A percentile compares a stretch with the other conserved stretches of the same genome.
These are phyloP conservation scores for Megalonaias nervosa DNA, from an alignment of 1,140 invertebrate genomes.

Conservation along the genomic window DNA sequence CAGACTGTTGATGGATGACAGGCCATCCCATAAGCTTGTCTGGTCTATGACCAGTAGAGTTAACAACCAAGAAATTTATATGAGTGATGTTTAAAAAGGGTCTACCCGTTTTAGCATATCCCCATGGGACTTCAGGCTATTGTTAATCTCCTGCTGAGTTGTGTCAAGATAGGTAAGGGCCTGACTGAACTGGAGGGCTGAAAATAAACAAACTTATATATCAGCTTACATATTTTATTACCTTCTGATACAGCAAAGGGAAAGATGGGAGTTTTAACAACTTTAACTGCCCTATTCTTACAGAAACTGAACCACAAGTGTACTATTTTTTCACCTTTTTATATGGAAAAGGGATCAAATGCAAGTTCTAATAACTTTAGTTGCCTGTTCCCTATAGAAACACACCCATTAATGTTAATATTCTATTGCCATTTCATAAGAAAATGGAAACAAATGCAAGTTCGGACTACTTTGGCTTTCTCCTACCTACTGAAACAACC, in stretches of 20 bases:
- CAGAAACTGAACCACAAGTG: not conserved
- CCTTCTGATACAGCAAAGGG: not conserved
- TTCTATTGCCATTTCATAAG: no score
- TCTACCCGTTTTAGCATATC: constrained; percentile 81
- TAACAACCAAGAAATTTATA: not conserved
- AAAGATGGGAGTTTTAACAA: not conserved
- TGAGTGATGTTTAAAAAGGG: not conserved
- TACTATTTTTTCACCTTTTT: not conserved
- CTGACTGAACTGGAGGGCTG: constrained; percentile 89
- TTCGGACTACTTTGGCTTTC: no score
- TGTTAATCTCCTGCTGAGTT: constrained; percentile 82
- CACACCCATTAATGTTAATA: no score
- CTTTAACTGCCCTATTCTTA: not conserved
- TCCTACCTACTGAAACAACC: no score
- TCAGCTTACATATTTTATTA: not conserved
- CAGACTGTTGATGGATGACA: not conserved
- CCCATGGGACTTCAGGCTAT: constrained; percentile 83
- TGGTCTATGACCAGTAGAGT: no score
- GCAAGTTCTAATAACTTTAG: no score
- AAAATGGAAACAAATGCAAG: no score
- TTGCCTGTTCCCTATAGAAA: no score
- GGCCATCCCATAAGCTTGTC: not conserved
- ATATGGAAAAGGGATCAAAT: not conserved
- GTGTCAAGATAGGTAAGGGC: constrained; percentile 87
- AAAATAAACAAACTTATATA: constrained; percentile 60